A percentile compares a stretch with the other conserved stretches of the same genome.
Evolutionary conservation across 1,140 invertebrate species (phyloP).

Genomic region (Telenomus remus): DNA sequence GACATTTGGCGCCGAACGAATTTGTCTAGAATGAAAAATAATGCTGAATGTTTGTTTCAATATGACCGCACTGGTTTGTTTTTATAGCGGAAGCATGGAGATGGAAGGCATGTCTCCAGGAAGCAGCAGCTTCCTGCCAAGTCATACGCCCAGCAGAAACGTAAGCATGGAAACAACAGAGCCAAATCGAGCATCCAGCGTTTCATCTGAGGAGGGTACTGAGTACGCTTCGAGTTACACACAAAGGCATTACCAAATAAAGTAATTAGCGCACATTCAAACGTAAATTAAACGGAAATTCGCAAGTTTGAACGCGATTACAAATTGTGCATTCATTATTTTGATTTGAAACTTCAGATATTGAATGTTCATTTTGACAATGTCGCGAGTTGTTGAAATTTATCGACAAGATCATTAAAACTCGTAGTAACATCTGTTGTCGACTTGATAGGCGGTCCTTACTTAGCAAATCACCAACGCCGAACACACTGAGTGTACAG

Average conservation of each 20-base stretch:
- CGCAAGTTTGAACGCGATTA: too few relatives aligned
- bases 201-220: slow-evolving; percentile 78
- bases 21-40: background rate
- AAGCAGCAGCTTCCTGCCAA: slow-evolving; percentile 72
- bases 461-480: slow-evolving; percentile 75
- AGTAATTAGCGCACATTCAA: slow-evolving; percentile 57
- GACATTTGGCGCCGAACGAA: too few relatives aligned
- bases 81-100: slow-evolving; percentile 82
- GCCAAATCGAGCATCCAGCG: slow-evolving; percentile 76
- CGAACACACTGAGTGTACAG: slow-evolving; percentile 86
- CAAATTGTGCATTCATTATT: too few relatives aligned
- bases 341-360: too few relatives aligned
- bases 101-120: slow-evolving; percentile 80
- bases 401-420: background rate
- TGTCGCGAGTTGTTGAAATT: too few relatives aligned
- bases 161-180: slow-evolving; percentile 77
- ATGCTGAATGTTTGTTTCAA: slow-evolving; percentile 17
- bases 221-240: slow-evolving; percentile 66
- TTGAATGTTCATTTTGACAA: too few relatives aligned
- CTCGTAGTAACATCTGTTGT: slow-evolving; percentile 13
- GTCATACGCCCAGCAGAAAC: slow-evolving; percentile 75
- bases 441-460: slow-evolving; percentile 65
- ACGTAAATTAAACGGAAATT: background rate
- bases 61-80: slow-evolving; percentile 42
- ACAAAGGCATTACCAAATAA: slow-evolving; percentile 69